A percentile compares a stretch with the other conserved stretches of the same genome.
phyloP scores from a whole-genome alignment of 2,113 vertebrate genomes.

The Seriola rivoliana region DNA sequence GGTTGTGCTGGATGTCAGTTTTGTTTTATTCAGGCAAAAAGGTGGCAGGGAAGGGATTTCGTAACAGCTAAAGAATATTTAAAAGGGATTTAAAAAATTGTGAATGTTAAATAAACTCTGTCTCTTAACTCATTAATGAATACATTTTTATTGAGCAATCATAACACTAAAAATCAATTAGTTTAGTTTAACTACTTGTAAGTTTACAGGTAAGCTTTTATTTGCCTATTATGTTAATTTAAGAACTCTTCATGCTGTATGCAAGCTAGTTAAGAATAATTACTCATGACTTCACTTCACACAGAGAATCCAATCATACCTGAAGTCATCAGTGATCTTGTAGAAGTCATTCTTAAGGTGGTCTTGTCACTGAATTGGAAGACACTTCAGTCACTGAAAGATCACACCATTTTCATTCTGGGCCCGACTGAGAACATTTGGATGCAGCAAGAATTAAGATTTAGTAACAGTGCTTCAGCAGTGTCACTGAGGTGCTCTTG shows the following conservation, averaged over 20 bases:
- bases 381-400: not conserved
- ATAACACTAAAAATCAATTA: not conserved
- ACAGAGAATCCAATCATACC: not conserved
- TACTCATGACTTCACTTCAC: not conserved
- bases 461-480: not conserved
- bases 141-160: not conserved
- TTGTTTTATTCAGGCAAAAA: slow-evolving; percentile 1
- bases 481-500: slow-evolving; percentile 17
- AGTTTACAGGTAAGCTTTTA: not conserved
- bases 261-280: not conserved
- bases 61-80: not conserved
- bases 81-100: not conserved
- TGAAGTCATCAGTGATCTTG: not conserved
- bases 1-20: slow-evolving; percentile 18
- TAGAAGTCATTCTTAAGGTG: not conserved
- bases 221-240: not conserved
- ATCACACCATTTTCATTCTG: not conserved
- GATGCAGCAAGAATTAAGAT: not conserved
- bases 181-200: not conserved
- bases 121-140: not conserved
- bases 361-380: not conserved
- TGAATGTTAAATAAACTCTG: too few relatives aligned
- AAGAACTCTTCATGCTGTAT: slow-evolving; percentile 2
- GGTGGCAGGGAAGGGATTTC: slow-evolving; percentile 1
- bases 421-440: not conserved